Conservation (phyloP, 2,113 vertebrate species). For the Tragelaphus scriptus region DNA sequence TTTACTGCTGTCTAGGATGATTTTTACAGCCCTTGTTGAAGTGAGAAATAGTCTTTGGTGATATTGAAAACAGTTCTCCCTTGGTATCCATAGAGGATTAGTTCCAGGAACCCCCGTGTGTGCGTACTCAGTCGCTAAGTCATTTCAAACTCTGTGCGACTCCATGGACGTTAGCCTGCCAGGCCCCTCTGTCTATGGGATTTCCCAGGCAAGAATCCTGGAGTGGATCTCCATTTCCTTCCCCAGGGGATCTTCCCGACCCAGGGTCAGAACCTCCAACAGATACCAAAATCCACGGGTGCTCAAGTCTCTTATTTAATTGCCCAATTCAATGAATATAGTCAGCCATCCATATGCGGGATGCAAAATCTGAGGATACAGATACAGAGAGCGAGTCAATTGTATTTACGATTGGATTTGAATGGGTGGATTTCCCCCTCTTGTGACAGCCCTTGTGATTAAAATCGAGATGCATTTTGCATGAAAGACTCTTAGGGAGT, state of each 20-base stretch:
- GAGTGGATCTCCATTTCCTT: neutral
- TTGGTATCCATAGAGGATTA: neutral
- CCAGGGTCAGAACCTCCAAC: neutral
- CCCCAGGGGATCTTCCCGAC: neutral
- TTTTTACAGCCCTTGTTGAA: neutral
- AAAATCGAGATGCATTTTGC: neutral
- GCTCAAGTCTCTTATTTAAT: neutral
- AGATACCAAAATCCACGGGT: neutral
- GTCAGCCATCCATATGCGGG: neutral
- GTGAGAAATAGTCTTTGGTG: neutral
- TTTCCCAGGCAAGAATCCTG: neutral
- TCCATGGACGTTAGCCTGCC: neutral
- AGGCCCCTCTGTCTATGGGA: neutral
- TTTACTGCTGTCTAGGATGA: neutral
- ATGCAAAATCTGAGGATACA: neutral
- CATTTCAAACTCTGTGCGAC: neutral
- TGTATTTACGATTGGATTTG: neutral
- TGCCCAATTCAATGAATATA: neutral
- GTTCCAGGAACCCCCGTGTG: neutral
- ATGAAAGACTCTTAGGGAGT: constrained; percentile 9
- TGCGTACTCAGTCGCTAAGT: neutral
- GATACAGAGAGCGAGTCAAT: neutral
- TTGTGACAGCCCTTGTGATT: neutral
- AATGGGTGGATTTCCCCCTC: neutral
- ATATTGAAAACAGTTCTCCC: neutral